phyloP scores from a whole-genome alignment of 2,888 invertebrate species.

The Mechanitis mazaeus region DNA sequence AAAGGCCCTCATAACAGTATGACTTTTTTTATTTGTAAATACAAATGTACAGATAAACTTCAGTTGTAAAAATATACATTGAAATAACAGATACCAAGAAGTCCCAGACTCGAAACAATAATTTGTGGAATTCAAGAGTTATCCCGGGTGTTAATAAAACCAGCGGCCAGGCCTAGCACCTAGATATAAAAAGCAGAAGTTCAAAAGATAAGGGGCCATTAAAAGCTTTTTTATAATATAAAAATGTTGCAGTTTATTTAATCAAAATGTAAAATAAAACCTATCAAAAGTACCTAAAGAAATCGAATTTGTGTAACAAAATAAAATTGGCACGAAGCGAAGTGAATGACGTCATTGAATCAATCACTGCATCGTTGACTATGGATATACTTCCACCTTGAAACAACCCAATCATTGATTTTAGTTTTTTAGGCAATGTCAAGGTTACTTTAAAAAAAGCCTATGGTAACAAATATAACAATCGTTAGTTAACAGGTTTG shows the following conservation, averaged over 20 bases:
- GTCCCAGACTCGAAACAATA: too few species aligned
- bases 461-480: background rate
- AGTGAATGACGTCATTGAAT: constrained; percentile 25
- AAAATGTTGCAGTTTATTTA: background rate
- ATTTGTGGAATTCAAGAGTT: too few species aligned
- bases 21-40: too few species aligned
- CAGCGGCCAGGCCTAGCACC: too few species aligned
- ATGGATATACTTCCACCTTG: constrained; percentile 22
- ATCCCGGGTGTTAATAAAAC: too few species aligned
- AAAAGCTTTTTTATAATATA: too few species aligned
- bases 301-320: constrained; percentile 17
- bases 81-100: too few species aligned
- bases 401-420: constrained; percentile 18
- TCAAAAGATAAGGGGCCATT: too few species aligned
- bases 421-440: constrained; percentile 18
- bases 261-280: constrained; percentile 13
- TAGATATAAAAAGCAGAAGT: too few species aligned
- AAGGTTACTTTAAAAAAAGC: background rate
- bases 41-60: too few species aligned
- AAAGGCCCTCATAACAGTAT: too few species aligned
- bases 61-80: too few species aligned
- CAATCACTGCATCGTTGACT: constrained; percentile 25
- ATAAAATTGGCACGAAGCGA: constrained; percentile 25
- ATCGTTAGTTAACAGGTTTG: background rate
- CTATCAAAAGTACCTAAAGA: constrained; percentile 15